Evolutionary conservation across 1,140 invertebrate genomes (phyloP).

Genomic region (Drosophila lacertosa): DNA sequence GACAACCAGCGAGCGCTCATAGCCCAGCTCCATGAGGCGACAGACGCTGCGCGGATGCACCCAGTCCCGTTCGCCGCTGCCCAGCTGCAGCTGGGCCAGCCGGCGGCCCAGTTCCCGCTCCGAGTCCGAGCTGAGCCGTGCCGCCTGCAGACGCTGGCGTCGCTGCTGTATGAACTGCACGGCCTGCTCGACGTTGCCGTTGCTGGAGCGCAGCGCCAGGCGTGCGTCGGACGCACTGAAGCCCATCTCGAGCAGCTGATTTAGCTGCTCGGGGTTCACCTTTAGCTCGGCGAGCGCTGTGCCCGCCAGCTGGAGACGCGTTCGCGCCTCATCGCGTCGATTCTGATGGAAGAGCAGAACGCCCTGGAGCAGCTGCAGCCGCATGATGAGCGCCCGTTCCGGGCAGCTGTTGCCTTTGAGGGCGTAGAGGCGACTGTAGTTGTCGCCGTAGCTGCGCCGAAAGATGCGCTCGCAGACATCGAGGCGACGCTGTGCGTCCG

Average conservation of each 20-base stretch:
- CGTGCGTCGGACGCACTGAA: conserved; percentile 87
- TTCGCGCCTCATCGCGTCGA: conserved; percentile 86
- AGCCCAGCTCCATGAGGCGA: conserved; percentile 89
- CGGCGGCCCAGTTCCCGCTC: conserved; percentile 84
- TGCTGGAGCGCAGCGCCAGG: conserved; percentile 87
- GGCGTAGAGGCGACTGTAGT: conserved; percentile 88
- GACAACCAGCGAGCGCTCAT: conserved; percentile 85
- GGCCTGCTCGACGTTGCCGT: conserved; percentile 86
- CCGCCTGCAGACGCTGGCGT: conserved; percentile 85
- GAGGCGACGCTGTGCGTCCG: conserved; percentile 89
- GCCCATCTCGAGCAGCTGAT: conserved; percentile 86
- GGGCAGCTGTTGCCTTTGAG: conserved; percentile 88
- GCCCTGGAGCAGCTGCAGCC: conserved; percentile 91
- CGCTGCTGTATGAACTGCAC: conserved; percentile 87
- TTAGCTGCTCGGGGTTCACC: conserved; percentile 86
- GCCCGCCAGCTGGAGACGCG: conserved; percentile 86
- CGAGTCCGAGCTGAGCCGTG: conserved; percentile 84
- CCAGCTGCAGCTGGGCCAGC: conserved; percentile 49
- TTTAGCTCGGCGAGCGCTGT: conserved; percentile 86
- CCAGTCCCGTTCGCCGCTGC: conserved; percentile 46
- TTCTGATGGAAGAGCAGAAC: conserved; percentile 91
- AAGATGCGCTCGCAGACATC: conserved; percentile 88
- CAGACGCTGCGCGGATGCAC: conserved; percentile 84
- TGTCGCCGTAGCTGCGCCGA: conserved; percentile 88
- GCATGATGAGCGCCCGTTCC: conserved; percentile 89